Evolutionary conservation across 1,140 invertebrate genomes (phyloP).

Genomic region (Trigoniulus corallinus): DNA sequence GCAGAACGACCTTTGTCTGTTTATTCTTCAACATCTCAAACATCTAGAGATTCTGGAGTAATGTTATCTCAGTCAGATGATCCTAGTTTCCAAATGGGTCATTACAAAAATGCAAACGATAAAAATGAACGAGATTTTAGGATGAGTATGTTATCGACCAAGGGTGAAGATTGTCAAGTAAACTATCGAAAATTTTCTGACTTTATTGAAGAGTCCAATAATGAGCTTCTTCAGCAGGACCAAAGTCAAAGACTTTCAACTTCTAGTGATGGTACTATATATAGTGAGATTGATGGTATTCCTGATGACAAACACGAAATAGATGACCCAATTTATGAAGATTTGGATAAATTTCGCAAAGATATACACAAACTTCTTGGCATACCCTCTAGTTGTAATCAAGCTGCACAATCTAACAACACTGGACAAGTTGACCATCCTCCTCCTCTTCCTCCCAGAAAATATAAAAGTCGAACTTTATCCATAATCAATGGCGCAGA

Average conservation of each 20-base stretch:
- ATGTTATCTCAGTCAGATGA: neutral
- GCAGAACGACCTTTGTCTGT: neutral
- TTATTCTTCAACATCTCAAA: neutral
- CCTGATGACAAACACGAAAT: neutral
- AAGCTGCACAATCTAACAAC: neutral
- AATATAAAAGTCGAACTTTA: neutral
- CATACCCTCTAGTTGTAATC: neutral
- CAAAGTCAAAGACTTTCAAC: neutral
- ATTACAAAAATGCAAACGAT: neutral
- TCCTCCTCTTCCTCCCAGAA: conserved; percentile 5
- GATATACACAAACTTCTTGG: conserved; percentile 8
- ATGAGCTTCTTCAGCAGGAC: neutral
- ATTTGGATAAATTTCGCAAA: conserved; percentile 7
- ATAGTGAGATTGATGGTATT: neutral
- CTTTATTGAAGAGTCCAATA: neutral
- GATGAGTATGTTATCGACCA: too few species aligned
- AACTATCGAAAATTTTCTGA: neutral
- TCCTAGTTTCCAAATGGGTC: neutral
- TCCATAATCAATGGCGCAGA: neutral
- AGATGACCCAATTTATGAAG: conserved; percentile 6
- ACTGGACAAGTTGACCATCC: neutral
- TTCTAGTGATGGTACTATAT: neutral
- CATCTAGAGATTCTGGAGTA: conserved; percentile 5
- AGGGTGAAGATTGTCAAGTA: too few species aligned
- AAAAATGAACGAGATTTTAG: neutral